These are phyloP conservation scores for Drosophila histrio DNA, from an alignment of 2,888 invertebrate species.

Conservation along the genomic window DNA sequence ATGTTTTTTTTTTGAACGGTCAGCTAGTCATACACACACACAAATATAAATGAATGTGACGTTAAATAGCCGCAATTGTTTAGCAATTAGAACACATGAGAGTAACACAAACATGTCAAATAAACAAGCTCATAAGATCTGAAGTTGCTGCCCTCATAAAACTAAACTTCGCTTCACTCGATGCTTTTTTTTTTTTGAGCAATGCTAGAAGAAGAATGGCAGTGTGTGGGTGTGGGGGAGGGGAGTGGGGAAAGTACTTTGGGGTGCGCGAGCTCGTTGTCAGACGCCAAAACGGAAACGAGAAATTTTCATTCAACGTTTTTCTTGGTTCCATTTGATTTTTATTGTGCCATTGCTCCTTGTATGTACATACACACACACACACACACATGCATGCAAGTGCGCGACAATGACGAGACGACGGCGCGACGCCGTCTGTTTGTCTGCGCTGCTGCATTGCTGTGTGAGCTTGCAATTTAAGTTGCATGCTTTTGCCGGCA, in stretches of 20 bases:
- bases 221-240: too few species aligned
- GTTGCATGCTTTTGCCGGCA: constrained; percentile 53
- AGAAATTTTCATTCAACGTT: constrained; percentile 59
- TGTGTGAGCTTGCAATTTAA: constrained; percentile 40
- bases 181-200: too few species aligned
- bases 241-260: neutral
- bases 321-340: constrained; percentile 51
- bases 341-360: constrained; percentile 65
- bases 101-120: constrained; percentile 14
- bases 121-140: constrained; percentile 17
- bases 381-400: constrained; percentile 1
- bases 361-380: constrained; percentile 26
- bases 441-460: constrained; percentile 18
- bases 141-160: constrained; percentile 19
- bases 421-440: constrained; percentile 49
- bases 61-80: constrained; percentile 48
- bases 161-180: constrained; percentile 9
- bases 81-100: constrained; percentile 30
- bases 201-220: too few species aligned
- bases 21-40: constrained; percentile 10
- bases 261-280: constrained; percentile 22
- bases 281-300: constrained; percentile 48
- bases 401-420: constrained; percentile 40
- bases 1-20: constrained; percentile 19
- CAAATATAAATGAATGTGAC: constrained; percentile 19